These are phyloP conservation scores for Dysidea cf. avara DNA, from an alignment of 37 sponge, comb jelly and placozoan genomes.

Conservation along the genomic window DNA sequence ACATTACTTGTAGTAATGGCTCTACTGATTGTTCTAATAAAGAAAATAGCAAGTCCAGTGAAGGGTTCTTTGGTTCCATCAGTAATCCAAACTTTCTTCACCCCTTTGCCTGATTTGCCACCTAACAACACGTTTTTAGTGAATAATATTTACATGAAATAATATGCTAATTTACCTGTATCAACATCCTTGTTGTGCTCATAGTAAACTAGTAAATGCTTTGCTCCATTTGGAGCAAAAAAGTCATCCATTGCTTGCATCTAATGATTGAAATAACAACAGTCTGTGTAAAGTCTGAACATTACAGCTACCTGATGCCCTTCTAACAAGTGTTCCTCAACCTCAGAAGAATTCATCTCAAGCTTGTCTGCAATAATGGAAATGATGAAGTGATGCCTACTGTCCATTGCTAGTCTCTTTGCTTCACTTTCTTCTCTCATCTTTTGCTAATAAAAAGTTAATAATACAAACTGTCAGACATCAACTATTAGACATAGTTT, in stretches of 20 bases:
- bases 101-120: conserved; percentile 25
- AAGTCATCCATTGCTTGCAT: conserved; percentile 80
- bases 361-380: conserved; percentile 74
- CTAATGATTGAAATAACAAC: no score
- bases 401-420: conserved; percentile 83
- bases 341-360: conserved; percentile 68
- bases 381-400: conserved; percentile 80
- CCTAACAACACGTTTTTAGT: not conserved
- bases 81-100: conserved; percentile 61
- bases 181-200: conserved; percentile 14
- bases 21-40: conserved; percentile 64
- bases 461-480: not conserved
- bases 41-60: conserved; percentile 75
- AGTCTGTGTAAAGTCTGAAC: no score
- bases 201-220: conserved; percentile 61
- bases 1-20: conserved; percentile 57
- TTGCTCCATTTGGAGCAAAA: conserved; percentile 58
- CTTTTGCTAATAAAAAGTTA: not conserved
- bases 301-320: conserved; percentile 70
- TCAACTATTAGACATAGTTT: not conserved
- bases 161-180: not conserved
- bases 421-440: conserved; percentile 81
- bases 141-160: not conserved
- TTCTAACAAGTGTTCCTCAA: conserved; percentile 89
- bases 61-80: conserved; percentile 72